Base-by-base conservation (phyloP, 2,888 invertebrate species). In the Drosophila subsilvestris region DNA sequence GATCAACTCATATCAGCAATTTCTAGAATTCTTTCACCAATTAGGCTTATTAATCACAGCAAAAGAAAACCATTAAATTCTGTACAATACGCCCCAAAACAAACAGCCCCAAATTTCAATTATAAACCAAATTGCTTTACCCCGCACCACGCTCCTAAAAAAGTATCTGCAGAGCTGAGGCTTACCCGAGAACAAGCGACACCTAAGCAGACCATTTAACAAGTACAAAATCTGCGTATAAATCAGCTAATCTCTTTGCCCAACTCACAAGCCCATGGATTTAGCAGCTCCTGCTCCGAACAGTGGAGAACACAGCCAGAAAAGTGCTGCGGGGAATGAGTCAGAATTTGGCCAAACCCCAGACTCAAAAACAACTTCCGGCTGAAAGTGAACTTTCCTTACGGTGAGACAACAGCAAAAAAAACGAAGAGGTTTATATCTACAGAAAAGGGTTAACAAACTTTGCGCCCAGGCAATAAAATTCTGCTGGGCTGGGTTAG, bases 161-260 rank as follows among this genome's bases (percentile, higher is more conserved):
- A 63, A 37, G 18, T 17, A 42, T 17, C 29, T 43, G 9, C 27
- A 18, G n/a, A 7, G 37, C 37, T 37, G 37, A n/a, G 62, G 43
- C 59, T 49, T 27, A 49, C 10, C 10, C 27, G 59, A 29, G 32
- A 29, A 60, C 61, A 61, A 50, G 45, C 18, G 9, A 45, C 37
- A 25, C 65, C 62, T 48, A 62, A 25, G 27, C 54, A 42, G 2
- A 27, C 22, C 44, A 55, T 57, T 63, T 63, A 82, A 80, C 80
- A 85, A 80, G 79, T 83, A 69, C 67, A 75, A 79, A 83, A 84
- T 85, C 85, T 83, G 71, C 71, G 76, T 65, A 85, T 83, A 85
- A 83, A 85, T 85, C 85, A 79, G 71, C 73, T 85, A 80, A 85
- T 85, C 83, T 84, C 56, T 70, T 53, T 55, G 65, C 55, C 74